Evolutionary conservation across 2,888 invertebrate species (phyloP), one percentile per base, ranked within the genome.

Genomic region (Allacma fusca): DNA sequence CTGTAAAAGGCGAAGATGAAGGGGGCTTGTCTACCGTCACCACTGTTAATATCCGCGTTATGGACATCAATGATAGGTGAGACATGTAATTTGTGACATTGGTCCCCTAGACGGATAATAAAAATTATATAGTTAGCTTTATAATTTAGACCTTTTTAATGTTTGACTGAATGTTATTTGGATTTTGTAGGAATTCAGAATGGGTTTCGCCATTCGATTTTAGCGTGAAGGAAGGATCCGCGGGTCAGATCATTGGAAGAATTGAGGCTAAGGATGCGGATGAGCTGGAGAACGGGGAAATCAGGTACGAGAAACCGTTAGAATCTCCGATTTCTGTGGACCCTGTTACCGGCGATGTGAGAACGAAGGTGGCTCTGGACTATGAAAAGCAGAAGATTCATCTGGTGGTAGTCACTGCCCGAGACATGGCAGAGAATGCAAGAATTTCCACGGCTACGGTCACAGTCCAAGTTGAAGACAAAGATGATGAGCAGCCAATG

Each of bases 21-120:
- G 95, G 94, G 0, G 93, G 92, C 65, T 87, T 95, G 50, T 91
- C 92, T 0, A 93, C 92, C 84, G 94, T 93, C 0, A 92, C 94
- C 0, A 94, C 93, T 0, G 93, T 96, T 0, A 94, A 95, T 85
- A 93, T 96, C 76, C 93, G 92, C 85, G 94, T 96, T 0, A 94
- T 94, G 0, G 96, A 96, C 85, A 94, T 95, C 80, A 96, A 96
- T 85, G 96, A 96, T 85, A 94, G 95, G 85, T 77, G n/a, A 24
- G n/a, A n/a, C n/a, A n/a, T 34, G 4, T 34, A 7, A 34, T 34
- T 34, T 34, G n/a, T n/a, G n/a, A n/a, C n/a, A n/a, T n/a, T n/a
- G n/a, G n/a, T n/a, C n/a, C n/a, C n/a, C n/a, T n/a, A n/a, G n/a
- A n/a, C n/a, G n/a, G n/a, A n/a, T n/a, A n/a, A n/a, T n/a, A n/a